Evolutionary conservation across 2,888 invertebrate species (phyloP).

Genomic region (Lasioglossum zephyrum): DNA sequence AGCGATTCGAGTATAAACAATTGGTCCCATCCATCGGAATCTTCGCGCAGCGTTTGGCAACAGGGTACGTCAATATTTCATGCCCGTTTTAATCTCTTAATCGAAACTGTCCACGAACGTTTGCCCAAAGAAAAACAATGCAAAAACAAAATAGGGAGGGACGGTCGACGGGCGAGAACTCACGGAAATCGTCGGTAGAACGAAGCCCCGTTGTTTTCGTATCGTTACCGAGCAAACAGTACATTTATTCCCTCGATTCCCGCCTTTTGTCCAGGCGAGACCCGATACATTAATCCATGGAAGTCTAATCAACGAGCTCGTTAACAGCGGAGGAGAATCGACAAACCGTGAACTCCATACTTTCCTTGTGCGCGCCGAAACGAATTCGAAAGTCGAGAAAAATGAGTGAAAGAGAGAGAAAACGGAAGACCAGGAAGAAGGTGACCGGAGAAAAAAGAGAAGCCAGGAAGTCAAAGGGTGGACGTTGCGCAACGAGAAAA

Average conservation of each 20-base stretch:
- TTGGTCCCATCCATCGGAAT: background rate
- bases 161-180: background rate
- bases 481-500: constrained; percentile 18
- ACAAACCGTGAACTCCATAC: constrained; percentile 6
- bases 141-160: background rate
- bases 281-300: constrained; percentile 22
- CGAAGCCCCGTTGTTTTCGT: constrained; percentile 16
- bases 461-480: background rate
- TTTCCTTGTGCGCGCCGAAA: background rate
- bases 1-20: background rate
- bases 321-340: background rate
- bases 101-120: background rate
- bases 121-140: background rate
- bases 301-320: constrained; percentile 26
- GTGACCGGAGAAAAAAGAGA: background rate
- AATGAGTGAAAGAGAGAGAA: background rate
- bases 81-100: constrained; percentile 9
- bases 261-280: constrained; percentile 18
- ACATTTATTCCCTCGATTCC: constrained; percentile 10
- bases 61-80: background rate
- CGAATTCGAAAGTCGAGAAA: background rate
- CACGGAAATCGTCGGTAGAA: constrained; percentile 1
- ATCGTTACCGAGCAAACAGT: constrained; percentile 26
- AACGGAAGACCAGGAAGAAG: background rate
- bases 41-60: background rate